Percentiles rank a stretch among this genome's conserved stretches.
Conservation (phyloP, 2,113 vertebrate genomes). For the Channa argus region DNA sequence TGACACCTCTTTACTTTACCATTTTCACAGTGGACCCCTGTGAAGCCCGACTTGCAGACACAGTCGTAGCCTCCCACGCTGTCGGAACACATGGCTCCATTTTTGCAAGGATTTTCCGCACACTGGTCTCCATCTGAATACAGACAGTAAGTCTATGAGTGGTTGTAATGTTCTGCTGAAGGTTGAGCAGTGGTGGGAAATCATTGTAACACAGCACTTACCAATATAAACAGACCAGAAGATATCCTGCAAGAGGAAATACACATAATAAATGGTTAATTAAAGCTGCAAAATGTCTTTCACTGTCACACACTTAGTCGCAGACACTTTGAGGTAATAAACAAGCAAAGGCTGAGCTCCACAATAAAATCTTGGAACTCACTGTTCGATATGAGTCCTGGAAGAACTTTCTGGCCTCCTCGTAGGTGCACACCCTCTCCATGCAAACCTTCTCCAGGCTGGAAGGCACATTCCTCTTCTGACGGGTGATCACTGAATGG, state of each 20-base stretch:
- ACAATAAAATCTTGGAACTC: slow-evolving; percentile 50
- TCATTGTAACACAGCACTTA: slow-evolving; percentile 64
- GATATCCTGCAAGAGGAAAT: slow-evolving; percentile 80
- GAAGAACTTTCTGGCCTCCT: slow-evolving; percentile 88
- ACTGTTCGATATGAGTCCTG: slow-evolving; percentile 87
- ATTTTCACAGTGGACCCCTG: slow-evolving; percentile 80
- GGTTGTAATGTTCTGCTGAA: background rate
- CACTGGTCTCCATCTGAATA: slow-evolving; percentile 85
- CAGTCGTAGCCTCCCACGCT: slow-evolving; percentile 86
- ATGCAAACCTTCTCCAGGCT: slow-evolving; percentile 87
- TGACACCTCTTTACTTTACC: slow-evolving; percentile 51
- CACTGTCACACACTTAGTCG: background rate
- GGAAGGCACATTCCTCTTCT: slow-evolving; percentile 72
- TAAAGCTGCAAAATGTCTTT: background rate
- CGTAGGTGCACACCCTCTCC: slow-evolving; percentile 89
- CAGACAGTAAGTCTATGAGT: slow-evolving; percentile 3
- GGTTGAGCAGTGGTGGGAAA: background rate
- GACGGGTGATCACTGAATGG: slow-evolving; percentile 74
- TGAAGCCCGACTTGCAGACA: slow-evolving; percentile 84
- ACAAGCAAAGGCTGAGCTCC: background rate
- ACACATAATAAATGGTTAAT: background rate
- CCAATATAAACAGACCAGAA: slow-evolving; percentile 87
- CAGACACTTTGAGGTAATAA: background rate
- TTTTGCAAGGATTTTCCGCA: slow-evolving; percentile 80
- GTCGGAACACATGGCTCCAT: slow-evolving; percentile 85